Evolutionary conservation across 2,888 invertebrate genomes (phyloP).

Genomic region (Drosophila melanosoma): DNA sequence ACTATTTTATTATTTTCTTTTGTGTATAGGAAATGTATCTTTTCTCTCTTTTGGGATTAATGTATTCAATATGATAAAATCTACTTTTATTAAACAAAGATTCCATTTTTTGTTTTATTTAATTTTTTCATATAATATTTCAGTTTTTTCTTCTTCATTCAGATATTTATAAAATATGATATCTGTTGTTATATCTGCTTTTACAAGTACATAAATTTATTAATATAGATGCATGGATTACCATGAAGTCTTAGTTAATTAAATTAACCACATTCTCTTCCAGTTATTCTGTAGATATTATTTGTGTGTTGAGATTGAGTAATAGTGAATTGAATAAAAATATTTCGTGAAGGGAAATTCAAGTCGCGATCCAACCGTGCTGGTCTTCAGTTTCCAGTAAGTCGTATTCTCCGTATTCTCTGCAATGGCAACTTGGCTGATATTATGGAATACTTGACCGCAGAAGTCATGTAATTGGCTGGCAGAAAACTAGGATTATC

Average conservation of each 20-base stretch:
- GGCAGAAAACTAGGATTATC: conserved; percentile 90
- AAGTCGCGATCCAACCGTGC: conserved; percentile 86
- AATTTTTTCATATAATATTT: not conserved
- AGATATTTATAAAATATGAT: not conserved
- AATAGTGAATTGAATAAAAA: conserved; percentile 56
- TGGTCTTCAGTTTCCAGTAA: conserved; percentile 87
- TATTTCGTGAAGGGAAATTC: conserved; percentile 85
- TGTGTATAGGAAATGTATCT: not conserved
- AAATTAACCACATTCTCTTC: not conserved
- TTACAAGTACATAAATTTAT: not conserved
- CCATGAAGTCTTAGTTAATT: not conserved
- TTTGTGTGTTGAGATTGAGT: conserved; percentile 14
- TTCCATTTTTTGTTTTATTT: not conserved
- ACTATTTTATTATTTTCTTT: not conserved
- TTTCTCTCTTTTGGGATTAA: not conserved
- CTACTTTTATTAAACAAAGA: not conserved
- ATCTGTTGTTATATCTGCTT: not conserved
- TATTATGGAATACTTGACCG: conserved; percentile 88
- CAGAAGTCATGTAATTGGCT: conserved; percentile 88
- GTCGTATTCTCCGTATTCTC: conserved; percentile 87
- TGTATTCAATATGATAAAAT: not conserved
- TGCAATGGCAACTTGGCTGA: conserved; percentile 86
- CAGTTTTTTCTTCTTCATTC: not conserved
- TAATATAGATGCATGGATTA: not conserved
- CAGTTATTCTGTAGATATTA: not conserved